These are phyloP conservation scores for Melieria omissa DNA, from an alignment of 2,888 invertebrate species.

Conservation along the genomic window DNA sequence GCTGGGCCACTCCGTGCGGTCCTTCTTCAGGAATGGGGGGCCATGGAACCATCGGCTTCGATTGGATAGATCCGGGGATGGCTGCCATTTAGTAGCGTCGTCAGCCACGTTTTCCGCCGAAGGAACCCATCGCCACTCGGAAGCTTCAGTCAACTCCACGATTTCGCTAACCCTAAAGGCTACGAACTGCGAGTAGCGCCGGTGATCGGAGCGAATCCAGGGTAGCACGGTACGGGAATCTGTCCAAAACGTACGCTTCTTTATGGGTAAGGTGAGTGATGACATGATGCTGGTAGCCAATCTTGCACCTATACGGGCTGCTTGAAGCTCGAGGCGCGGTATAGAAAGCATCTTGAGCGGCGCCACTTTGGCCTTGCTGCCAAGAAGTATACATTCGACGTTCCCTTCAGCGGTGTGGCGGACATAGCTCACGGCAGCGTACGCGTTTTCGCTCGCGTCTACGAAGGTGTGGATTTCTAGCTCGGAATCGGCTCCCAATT, in stretches of 20 bases:
- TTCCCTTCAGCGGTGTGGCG: constrained; percentile 11
- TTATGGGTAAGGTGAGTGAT: constrained; percentile 25
- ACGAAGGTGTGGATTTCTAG: constrained; percentile 39
- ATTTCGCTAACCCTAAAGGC: constrained; percentile 45
- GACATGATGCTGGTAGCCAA: constrained; percentile 20
- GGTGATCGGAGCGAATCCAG: constrained; percentile 45
- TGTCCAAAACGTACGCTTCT: constrained; percentile 40
- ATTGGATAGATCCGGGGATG: no score
- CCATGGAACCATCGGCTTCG: no score
- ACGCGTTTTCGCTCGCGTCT: constrained; percentile 38
- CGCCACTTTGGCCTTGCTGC: constrained; percentile 33
- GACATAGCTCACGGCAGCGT: constrained; percentile 37
- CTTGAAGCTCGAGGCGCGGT: constrained; percentile 42
- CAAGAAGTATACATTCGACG: no score
- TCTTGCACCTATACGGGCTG: constrained; percentile 39
- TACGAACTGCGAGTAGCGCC: constrained; percentile 46
- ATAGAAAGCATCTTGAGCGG: constrained; percentile 37
- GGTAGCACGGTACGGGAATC: constrained; percentile 46
- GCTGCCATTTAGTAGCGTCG: no score
- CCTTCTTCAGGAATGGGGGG: no score
- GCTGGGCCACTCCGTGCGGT: no score
- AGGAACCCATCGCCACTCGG: no score
- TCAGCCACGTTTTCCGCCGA: no score
- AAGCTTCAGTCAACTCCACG: constrained; percentile 19
- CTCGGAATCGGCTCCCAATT: constrained; percentile 6